Percentiles rank a stretch among this genome's conserved stretches.
These are phyloP conservation scores for Meleagris gallopavo DNA, from an alignment of 2,113 vertebrate species.

Conservation along the genomic window DNA sequence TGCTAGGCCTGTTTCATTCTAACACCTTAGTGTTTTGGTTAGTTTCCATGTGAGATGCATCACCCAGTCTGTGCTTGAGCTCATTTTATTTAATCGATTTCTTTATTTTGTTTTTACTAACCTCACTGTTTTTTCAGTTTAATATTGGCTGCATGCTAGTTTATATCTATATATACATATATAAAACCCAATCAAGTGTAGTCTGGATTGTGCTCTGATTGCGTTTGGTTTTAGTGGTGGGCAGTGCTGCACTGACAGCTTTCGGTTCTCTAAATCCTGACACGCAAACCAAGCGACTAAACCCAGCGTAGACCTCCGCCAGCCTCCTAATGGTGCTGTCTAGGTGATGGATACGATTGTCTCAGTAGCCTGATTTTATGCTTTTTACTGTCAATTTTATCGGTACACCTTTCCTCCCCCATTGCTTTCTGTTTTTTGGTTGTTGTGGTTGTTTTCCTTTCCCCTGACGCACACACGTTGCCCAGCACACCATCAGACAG, in stretches of 20 bases:
- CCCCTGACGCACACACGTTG: conserved; percentile 78
- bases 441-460: not conserved
- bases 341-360: conserved; percentile 92
- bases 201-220: conserved; percentile 93
- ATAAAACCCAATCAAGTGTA: conserved; percentile 86
- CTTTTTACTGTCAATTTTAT: conserved; percentile 82
- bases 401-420: conserved; percentile 73
- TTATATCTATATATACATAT: conserved; percentile 74
- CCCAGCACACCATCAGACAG: conserved; percentile 86
- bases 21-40: conserved; percentile 86
- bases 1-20: conserved; percentile 93
- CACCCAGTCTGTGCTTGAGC: conserved; percentile 89
- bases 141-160: conserved; percentile 89
- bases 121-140: conserved; percentile 92
- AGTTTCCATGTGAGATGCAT: conserved; percentile 92
- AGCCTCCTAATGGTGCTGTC: conserved; percentile 83
- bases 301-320: conserved; percentile 84
- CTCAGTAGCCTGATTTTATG: conserved; percentile 91
- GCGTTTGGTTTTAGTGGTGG: conserved; percentile 90
- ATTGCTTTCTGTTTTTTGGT: conserved; percentile 47
- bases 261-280: conserved; percentile 81
- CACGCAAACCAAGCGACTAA: conserved; percentile 88
- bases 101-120: conserved; percentile 87
- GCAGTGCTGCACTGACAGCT: conserved; percentile 88
- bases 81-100: conserved; percentile 79